Base-by-base conservation (phyloP, 1,140 invertebrate genomes). In the Helicoverpa zea region DNA sequence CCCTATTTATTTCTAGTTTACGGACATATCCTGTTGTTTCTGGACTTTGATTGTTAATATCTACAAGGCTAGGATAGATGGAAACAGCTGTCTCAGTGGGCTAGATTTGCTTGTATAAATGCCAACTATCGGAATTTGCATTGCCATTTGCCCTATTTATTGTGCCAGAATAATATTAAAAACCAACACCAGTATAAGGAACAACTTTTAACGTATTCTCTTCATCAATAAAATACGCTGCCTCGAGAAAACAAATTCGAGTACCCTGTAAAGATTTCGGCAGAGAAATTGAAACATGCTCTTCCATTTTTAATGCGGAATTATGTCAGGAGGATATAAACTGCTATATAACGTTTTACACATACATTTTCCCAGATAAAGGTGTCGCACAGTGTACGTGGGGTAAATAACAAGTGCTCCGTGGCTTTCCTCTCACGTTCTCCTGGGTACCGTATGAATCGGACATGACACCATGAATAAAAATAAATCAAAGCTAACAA, bases 381-480 rank as follows among this genome's bases (percentile, higher is more conserved):
- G 73, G 72, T 81, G 80, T 75, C 52, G 43, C 61, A 30, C 35
- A n/a, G 14, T 47, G 79, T 52, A 70, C 80, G 80, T 47, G 80
- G n/a, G 43, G 35, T 12, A 16, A 35, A 80, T 80, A 61, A 70
- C 61, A 82, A 74, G 30, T 58, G 49, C 18, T 14, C 5, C 68
- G 59, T 23, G 52, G 51, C 13, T 68, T 79, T 70, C 63, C 16
- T 47, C 76, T 51, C 76, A 70, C 76, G 63, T 79, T 56, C 64
- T 64, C 59, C 58, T 29, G 47, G 75, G 59, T 64, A 64, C 75
- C 75, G 75, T 77, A 77, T 64, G 75, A 77, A 64, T 66, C 49
- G 18, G 61, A 64, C 61, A 77, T 77, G 75, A 54, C 75, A 77
- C 75, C 61, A 54, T 77, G 75, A 64, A 77, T 77, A 77, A 61